These are phyloP conservation scores for Rissa tridactyla DNA, from an alignment of 2,113 vertebrate genomes.

Conservation along the genomic window DNA sequence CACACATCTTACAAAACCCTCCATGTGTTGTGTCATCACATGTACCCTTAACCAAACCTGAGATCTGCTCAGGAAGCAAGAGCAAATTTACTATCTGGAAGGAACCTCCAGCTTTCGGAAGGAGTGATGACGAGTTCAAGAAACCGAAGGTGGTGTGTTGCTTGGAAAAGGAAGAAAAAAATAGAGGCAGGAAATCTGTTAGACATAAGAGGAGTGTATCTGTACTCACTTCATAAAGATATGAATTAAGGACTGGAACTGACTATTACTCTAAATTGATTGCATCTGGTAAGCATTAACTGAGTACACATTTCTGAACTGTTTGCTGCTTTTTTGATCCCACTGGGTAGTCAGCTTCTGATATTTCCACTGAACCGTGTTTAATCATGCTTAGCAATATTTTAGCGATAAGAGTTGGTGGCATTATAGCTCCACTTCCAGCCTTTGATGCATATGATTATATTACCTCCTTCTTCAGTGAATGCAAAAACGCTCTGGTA, in stretches of 20 bases:
- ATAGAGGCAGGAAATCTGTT: neutral
- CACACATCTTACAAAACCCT: neutral
- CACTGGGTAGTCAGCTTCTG: conserved; percentile 43
- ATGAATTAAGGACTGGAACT: conserved; percentile 15
- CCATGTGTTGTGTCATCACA: neutral
- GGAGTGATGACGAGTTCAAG: neutral
- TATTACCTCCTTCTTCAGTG: conserved; percentile 45
- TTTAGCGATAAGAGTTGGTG: conserved; percentile 52
- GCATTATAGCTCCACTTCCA: conserved; percentile 45
- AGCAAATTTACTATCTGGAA: neutral
- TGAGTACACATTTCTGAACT: conserved; percentile 36
- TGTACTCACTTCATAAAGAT: conserved; percentile 12
- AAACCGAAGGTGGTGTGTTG: neutral
- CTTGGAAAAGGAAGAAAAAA: neutral
- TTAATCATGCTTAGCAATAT: conserved; percentile 66
- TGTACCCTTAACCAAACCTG: neutral
- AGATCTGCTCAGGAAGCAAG: neutral
- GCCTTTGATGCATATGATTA: conserved; percentile 55
- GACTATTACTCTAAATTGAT: conserved; percentile 37
- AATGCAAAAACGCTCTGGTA: conserved; percentile 43
- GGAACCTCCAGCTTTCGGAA: neutral
- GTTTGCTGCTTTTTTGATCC: conserved; percentile 50
- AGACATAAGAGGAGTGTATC: neutral
- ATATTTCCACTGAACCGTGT: conserved; percentile 46
- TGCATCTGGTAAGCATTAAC: conserved; percentile 55